phyloP scores from a whole-genome alignment of 2,113 vertebrate species.

The cattle (Bos taurus) region ARS-UCD2.0 NC_037335.1:6373501-6374000 shows the following conservation, averaged over 20 bases:
- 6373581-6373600: constrained; percentile 16
- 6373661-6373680: neutral
- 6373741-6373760: neutral
- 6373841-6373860: neutral
- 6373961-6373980: neutral
- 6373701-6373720: neutral
- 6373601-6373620: neutral
- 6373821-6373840: neutral
- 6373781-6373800: neutral
- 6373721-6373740: neutral
- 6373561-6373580: neutral
- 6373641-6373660: neutral
- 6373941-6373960: neutral
- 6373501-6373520: neutral
- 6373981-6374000: neutral
- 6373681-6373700: neutral
- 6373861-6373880: neutral
- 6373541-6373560: neutral
- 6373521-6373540: neutral
- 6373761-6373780: neutral
- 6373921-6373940: neutral
- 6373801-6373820: neutral
- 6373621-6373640: neutral
- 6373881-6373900: neutral
- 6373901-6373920: neutral